These are phyloP conservation scores for Myiagra hebetior DNA, from an alignment of 2,113 vertebrate genomes.

Conservation along the genomic window DNA sequence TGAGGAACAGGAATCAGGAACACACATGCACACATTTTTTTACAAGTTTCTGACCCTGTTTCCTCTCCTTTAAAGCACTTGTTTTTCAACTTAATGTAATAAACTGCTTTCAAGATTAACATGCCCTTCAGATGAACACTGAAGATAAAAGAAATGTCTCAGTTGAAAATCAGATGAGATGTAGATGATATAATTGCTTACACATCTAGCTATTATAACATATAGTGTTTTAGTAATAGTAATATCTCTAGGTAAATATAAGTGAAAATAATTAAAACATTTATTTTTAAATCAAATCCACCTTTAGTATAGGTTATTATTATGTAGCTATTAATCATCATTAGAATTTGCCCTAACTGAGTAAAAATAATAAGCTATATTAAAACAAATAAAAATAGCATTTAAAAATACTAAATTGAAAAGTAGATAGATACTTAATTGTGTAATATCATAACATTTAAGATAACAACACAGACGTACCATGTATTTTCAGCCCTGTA, in stretches of 20 bases:
- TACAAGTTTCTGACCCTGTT: not conserved
- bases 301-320: not conserved
- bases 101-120: not conserved
- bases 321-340: not conserved
- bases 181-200: not conserved
- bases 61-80: not conserved
- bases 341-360: not conserved
- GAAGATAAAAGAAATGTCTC: not conserved
- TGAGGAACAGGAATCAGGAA: not conserved
- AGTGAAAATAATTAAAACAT: not conserved
- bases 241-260: not conserved
- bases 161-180: not conserved
- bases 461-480: not conserved
- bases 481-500: not conserved
- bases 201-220: not conserved
- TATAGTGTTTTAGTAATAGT: not conserved
- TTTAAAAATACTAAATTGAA: not conserved
- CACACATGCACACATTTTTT: not conserved
- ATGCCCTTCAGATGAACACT: not conserved
- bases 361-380: not conserved
- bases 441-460: not conserved
- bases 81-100: not conserved
- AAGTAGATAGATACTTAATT: not conserved
- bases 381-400: not conserved
- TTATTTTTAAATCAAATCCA: not conserved